Base-by-base conservation (phyloP, 2,797 vertebrate species). In the Heteromormyrus szaboi region DNA sequence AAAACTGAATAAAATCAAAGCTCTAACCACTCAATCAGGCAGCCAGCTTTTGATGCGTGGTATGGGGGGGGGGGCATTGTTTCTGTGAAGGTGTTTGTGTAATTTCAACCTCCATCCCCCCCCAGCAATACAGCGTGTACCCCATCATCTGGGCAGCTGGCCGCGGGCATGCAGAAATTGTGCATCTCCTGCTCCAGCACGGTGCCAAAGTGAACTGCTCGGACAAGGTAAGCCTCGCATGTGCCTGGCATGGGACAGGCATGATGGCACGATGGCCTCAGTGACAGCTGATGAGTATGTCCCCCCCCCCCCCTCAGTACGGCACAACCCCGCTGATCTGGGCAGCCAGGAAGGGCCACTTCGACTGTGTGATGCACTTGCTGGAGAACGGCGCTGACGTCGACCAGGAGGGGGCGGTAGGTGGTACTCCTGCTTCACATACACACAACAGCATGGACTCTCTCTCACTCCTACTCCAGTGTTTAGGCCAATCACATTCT, bases 181-280 rank as follows among this genome's bases (percentile, higher is more conserved):
- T 99, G 1, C 96, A 97, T 85, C 94, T 98, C 5, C 92, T 99
- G 85, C 94, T 99, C 89, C 93, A 97, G 7, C 90, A 97, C 17
- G 97, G 97, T 72, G 98, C 98, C 22, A 99, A 99, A 91, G 98
- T 98, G 94, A 99, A 99, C 95, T 99, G 98, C 92, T 99, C 98
- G 41, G 98, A 99, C 91, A 99, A 99, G 97, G 98, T 99, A 90
- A 91, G 95, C 90, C 87, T 12, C 11, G 0, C 6, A 1, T 2
- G 37, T 25, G 19, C 44, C n/a, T 29, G 1, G 17, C 46, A 22
- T 9, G 41, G n/a, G 44, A 6, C 7, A 1, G 29, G 41, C 29
- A 2, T 1, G 25, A 1, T 19, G 17, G 1, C 33, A 8, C 5
- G 1, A 4, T 9, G 44, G 59, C 59, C 59, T 62, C 59, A 3